phyloP scores from a whole-genome alignment of 2,797 vertebrate species.

The Nothura maculosa region DNA sequence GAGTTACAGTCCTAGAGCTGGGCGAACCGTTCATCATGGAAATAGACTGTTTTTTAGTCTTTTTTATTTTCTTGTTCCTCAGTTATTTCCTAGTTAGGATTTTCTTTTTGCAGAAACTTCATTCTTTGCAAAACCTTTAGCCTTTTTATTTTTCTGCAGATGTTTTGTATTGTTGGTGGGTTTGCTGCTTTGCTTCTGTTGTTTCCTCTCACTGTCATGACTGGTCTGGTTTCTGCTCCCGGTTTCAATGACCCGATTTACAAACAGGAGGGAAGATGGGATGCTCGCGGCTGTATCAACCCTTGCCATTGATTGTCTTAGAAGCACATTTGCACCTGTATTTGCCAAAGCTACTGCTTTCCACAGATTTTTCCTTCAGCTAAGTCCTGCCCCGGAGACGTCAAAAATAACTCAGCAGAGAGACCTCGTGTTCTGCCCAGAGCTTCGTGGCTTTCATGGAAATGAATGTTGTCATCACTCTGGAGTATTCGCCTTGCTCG shows the following conservation, averaged over 20 bases:
- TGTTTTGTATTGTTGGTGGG: background rate
- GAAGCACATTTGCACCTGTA: fast-evolving
- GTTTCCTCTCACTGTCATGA: background rate
- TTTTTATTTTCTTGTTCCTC: background rate
- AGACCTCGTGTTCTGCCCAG: background rate
- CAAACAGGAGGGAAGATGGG: background rate
- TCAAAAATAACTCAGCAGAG: fast-evolving
- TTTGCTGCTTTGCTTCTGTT: background rate
- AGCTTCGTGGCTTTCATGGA: background rate
- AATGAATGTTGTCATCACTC: background rate
- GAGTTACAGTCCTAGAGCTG: background rate
- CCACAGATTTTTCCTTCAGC: background rate
- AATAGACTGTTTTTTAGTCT: background rate
- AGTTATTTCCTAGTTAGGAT: background rate
- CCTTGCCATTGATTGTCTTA: background rate
- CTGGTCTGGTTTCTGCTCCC: background rate
- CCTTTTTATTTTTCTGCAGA: background rate
- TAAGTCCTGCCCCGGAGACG: background rate
- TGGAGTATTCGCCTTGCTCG: background rate
- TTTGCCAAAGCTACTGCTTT: conserved; percentile 14
- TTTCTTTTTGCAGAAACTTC: background rate
- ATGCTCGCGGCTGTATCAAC: background rate
- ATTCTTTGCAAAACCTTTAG: background rate
- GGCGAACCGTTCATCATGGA: background rate
- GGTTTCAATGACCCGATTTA: background rate